Conservation (phyloP, 2,888 invertebrate species). For the Watsonalla binaria region DNA sequence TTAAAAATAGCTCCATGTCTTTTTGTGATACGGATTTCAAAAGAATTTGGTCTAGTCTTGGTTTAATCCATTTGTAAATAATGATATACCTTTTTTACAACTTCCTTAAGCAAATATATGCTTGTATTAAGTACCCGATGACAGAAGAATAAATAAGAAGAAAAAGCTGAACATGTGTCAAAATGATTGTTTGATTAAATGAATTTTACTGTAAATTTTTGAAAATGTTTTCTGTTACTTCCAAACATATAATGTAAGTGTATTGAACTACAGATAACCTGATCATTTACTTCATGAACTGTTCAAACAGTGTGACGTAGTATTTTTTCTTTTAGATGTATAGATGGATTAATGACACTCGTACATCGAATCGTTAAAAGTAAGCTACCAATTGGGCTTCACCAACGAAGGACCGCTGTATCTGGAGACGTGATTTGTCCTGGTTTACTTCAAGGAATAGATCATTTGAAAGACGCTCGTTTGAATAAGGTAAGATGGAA, state of each 20-base stretch:
- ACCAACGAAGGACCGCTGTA: not conserved
- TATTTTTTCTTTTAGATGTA: not conserved
- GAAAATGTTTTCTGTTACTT: not conserved
- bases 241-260: not conserved
- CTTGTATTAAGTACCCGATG: no score
- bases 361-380: not conserved
- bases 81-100: no score
- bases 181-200: not conserved
- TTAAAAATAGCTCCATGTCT: no score
- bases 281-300: no score
- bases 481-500: constrained; percentile 84
- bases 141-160: no score
- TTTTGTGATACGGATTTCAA: no score
- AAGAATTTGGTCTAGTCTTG: no score
- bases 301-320: not conserved
- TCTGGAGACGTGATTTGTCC: constrained; percentile 83
- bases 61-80: no score
- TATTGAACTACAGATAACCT: no score
- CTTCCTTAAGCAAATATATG: no score
- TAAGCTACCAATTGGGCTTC: not conserved
- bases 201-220: not conserved
- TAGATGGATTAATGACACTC: not conserved
- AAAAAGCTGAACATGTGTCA: no score
- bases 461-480: constrained; percentile 86
- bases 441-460: constrained; percentile 87